Evolutionary conservation across 2,797 vertebrate species (phyloP).

Genomic region (Ibycter americanus): DNA sequence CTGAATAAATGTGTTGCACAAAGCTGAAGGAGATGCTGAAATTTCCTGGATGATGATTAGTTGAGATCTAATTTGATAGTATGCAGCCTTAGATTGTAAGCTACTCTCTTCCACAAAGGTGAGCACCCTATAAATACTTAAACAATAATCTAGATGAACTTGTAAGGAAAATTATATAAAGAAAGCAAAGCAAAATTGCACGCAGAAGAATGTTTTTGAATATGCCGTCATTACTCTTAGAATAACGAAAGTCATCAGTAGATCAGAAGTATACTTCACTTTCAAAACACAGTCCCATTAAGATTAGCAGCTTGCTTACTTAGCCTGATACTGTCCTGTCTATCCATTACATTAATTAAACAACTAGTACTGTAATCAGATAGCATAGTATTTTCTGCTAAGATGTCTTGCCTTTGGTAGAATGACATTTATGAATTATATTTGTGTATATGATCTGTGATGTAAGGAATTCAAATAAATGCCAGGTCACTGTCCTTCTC

Average conservation of each 20-base stretch:
- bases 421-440: neutral
- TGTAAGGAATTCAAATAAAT: neutral
- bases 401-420: neutral
- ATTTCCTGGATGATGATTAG: slow-evolving; percentile 29
- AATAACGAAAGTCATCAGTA: neutral
- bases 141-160: neutral
- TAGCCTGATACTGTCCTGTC: neutral
- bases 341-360: neutral
- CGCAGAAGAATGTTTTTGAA: neutral
- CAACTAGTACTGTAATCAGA: neutral
- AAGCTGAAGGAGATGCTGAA: slow-evolving; percentile 8
- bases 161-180: neutral
- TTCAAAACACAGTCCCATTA: neutral
- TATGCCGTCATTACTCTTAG: neutral
- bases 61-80: neutral
- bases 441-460: neutral
- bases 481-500: neutral
- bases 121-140: neutral
- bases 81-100: neutral
- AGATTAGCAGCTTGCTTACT: slow-evolving; percentile 21
- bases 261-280: neutral
- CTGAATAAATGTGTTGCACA: slow-evolving; percentile 43
- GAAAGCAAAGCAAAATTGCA: neutral
- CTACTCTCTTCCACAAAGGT: neutral
- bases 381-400: neutral